These are phyloP conservation scores for Catharus bicknelli DNA, from an alignment of 2,113 vertebrate genomes.

Conservation along the genomic window DNA sequence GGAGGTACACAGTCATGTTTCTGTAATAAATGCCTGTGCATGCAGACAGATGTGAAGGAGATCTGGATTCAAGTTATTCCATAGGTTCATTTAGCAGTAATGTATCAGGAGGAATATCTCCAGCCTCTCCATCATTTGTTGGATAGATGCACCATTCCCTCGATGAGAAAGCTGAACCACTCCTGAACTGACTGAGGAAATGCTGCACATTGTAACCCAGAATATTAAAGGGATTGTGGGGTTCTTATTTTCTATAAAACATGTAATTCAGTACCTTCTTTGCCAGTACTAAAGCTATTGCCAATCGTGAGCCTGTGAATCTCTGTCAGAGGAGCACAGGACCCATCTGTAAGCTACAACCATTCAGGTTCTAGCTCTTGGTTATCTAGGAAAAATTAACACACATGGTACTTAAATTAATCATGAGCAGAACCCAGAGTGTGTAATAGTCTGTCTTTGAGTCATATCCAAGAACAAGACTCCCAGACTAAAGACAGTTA, in stretches of 20 bases:
- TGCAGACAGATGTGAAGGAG: not conserved
- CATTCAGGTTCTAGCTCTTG: not conserved
- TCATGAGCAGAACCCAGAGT: not conserved
- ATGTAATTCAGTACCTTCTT: not conserved
- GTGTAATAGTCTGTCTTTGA: not conserved
- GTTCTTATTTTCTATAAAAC: not conserved
- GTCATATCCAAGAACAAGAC: not conserved
- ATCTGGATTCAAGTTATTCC: not conserved
- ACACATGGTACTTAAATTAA: not conserved
- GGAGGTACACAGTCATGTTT: not conserved
- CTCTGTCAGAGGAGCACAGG: not conserved
- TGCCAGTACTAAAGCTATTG: not conserved
- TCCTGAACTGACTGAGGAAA: not conserved
- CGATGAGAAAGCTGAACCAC: not conserved
- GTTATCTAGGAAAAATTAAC: not conserved
- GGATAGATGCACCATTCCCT: not conserved
- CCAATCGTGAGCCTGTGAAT: not conserved
- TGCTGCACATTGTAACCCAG: not conserved
- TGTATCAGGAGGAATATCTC: not conserved
- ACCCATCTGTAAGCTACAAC: not conserved
- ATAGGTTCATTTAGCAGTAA: not conserved
- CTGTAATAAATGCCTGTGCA: not conserved
- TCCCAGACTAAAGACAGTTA: not conserved
- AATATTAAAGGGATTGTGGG: not conserved
- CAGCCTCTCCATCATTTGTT: not conserved